Conservation (phyloP, 2,113 vertebrate genomes). For the Lepus europaeus region DNA sequence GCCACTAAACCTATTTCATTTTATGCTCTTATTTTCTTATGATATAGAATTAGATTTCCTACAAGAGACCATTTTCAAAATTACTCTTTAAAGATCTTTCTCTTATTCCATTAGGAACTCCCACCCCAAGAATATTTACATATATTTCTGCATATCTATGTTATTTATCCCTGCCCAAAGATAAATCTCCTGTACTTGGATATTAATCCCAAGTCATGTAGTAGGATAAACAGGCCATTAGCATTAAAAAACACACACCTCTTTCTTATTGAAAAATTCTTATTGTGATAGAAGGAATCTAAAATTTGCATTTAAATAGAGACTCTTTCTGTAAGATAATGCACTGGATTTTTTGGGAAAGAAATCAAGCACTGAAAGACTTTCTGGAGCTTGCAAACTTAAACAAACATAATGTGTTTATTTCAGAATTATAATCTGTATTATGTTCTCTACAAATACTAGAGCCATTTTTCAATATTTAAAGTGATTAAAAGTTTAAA, state of each 20-base stretch:
- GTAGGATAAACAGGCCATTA: conserved; percentile 68
- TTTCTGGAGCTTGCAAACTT: background rate
- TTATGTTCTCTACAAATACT: conserved; percentile 32
- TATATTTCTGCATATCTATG: background rate
- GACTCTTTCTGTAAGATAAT: conserved; percentile 67
- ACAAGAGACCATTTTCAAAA: conserved; percentile 53
- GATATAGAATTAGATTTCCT: conserved; percentile 44
- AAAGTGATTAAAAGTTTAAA: conserved; percentile 32
- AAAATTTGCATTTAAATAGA: conserved; percentile 80
- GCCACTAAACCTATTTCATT: background rate
- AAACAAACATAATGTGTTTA: conserved; percentile 20
- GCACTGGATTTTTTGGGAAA: conserved; percentile 49
- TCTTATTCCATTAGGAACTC: conserved; percentile 3
- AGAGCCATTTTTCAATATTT: conserved; percentile 6
- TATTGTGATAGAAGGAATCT: conserved; percentile 64
- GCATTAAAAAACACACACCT: conserved; percentile 59
- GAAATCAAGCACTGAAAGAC: background rate
- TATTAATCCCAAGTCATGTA: conserved; percentile 62
- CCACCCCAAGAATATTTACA: background rate
- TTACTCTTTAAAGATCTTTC: conserved; percentile 17
- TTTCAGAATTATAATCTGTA: background rate
- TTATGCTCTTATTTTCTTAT: conserved; percentile 37
- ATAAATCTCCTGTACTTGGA: background rate
- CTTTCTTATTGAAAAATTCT: conserved; percentile 76
- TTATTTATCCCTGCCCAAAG: conserved; percentile 45